Conservation (phyloP, 2,797 vertebrate genomes). For the Ctenochaetus hawaiiensis region DNA sequence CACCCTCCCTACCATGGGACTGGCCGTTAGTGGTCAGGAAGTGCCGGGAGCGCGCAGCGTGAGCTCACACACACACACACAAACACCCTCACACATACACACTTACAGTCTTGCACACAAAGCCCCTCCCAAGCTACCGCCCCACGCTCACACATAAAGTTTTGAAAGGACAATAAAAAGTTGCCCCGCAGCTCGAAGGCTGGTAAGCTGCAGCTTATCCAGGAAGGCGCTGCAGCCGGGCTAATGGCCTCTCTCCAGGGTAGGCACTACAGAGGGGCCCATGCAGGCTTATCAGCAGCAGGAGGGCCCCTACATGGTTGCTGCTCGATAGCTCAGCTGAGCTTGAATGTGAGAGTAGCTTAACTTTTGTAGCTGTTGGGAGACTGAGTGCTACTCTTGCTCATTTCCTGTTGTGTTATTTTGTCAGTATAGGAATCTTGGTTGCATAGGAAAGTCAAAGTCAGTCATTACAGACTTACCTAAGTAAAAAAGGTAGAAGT, state of each 20-base stretch:
- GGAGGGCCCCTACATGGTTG: slow-evolving; percentile 67
- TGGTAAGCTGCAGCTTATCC: slow-evolving; percentile 77
- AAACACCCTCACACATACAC: slow-evolving; percentile 41
- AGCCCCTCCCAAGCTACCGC: slow-evolving; percentile 56
- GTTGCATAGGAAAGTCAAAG: slow-evolving; percentile 32
- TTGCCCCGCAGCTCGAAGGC: slow-evolving; percentile 68
- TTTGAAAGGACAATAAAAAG: slow-evolving; percentile 80
- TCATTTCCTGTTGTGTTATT: slow-evolving; percentile 49
- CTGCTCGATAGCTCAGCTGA: slow-evolving; percentile 54
- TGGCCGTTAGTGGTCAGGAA: slow-evolving; percentile 82
- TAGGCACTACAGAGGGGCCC: slow-evolving; percentile 61
- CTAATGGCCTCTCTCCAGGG: slow-evolving; percentile 79
- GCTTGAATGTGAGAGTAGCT: slow-evolving; percentile 64
- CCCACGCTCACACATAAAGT: slow-evolving; percentile 74
- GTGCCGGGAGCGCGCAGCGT: slow-evolving; percentile 72
- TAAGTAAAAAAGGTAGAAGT: slow-evolving; percentile 54
- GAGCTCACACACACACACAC: slow-evolving; percentile 62
- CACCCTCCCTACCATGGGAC: slow-evolving; percentile 81
- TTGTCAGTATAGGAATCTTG: slow-evolving; percentile 15
- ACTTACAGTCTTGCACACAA: slow-evolving; percentile 40
- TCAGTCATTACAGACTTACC: slow-evolving; percentile 27
- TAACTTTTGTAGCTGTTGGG: slow-evolving; percentile 47
- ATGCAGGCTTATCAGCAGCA: slow-evolving; percentile 73
- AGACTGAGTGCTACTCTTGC: slow-evolving; percentile 31
- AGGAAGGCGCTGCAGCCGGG: slow-evolving; percentile 73